A percentile compares a stretch with the other conserved stretches of the same genome.
phyloP scores from a whole-genome alignment of 2,888 invertebrate species.

The Eugnorisma glareosa region DNA sequence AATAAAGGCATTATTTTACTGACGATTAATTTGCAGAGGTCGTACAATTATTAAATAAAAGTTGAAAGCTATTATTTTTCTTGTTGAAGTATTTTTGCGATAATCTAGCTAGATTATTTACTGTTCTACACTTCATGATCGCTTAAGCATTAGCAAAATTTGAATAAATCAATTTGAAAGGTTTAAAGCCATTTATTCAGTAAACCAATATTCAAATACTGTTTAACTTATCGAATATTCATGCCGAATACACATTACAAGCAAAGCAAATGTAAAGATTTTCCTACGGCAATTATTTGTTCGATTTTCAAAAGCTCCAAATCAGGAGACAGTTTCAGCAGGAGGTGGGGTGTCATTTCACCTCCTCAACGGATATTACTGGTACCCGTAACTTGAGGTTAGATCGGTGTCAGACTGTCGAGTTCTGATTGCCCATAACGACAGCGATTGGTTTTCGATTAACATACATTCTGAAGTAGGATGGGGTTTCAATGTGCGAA shows the following conservation, averaged over 20 bases:
- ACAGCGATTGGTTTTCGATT: constrained; percentile 36
- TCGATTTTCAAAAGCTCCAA: not conserved
- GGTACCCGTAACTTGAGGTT: constrained; percentile 23
- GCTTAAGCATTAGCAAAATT: not conserved
- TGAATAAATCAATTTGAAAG: not conserved
- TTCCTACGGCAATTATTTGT: not conserved
- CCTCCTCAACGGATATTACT: constrained; percentile 28
- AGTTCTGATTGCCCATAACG: constrained; percentile 25
- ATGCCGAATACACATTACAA: not conserved
- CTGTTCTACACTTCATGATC: not conserved
- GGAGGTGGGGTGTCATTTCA: not conserved
- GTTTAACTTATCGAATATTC: not conserved
- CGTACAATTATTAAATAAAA: not conserved
- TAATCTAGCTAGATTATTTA: not conserved
- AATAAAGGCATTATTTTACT: constrained; percentile 5
- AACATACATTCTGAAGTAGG: constrained; percentile 16
- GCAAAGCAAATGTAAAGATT: not conserved
- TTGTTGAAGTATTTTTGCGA: not conserved
- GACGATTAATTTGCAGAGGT: not conserved
- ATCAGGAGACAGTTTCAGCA: not conserved
- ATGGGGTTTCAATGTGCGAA: not conserved
- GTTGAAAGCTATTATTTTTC: not conserved
- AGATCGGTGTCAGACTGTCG: constrained; percentile 31
- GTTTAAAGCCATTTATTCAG: too few relatives aligned
- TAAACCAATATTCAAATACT: not conserved